phyloP scores from a whole-genome alignment of 2,888 invertebrate genomes.

The Metalampra italica region DNA sequence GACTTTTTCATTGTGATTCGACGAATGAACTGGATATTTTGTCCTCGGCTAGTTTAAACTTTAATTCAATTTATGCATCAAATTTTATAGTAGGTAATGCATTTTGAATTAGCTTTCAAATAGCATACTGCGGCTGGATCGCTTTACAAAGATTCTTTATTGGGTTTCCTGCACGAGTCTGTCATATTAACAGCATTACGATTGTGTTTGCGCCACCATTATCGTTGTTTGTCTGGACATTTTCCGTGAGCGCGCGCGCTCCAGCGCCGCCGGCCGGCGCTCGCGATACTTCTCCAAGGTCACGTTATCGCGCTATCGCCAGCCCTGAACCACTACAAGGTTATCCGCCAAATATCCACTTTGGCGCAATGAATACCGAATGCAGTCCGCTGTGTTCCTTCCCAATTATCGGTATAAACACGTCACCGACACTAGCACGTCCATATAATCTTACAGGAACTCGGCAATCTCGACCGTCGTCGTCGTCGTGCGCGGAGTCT shows the following conservation, averaged over 20 bases:
- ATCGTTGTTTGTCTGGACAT: constrained; percentile 69
- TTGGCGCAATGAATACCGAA: constrained; percentile 14
- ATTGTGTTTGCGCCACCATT: constrained; percentile 49
- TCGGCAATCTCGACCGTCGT: constrained; percentile 61
- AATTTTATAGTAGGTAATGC: constrained; percentile 13
- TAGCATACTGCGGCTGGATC: constrained; percentile 2
- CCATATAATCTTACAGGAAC: constrained; percentile 67
- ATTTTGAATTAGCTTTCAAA: constrained; percentile 16
- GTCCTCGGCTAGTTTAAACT: not conserved
- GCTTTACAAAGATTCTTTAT: constrained; percentile 16
- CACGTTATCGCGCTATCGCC: constrained; percentile 75
- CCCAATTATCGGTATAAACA: constrained; percentile 35
- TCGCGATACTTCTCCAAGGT: constrained; percentile 70
- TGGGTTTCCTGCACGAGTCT: constrained; percentile 25
- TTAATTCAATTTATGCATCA: not conserved
- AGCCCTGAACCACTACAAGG: constrained; percentile 65
- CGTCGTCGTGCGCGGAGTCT: constrained; percentile 46
- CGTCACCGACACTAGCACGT: constrained; percentile 38
- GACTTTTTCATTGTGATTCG: constrained; percentile 6
- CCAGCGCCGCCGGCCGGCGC: constrained; percentile 70
- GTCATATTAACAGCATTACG: constrained; percentile 42
- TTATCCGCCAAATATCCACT: constrained; percentile 36
- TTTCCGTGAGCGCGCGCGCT: constrained; percentile 63
- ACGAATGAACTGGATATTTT: not conserved
- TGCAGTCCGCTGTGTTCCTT: constrained; percentile 23